Conservation (phyloP, 2,888 invertebrate genomes). For the Buathra laborator region DNA sequence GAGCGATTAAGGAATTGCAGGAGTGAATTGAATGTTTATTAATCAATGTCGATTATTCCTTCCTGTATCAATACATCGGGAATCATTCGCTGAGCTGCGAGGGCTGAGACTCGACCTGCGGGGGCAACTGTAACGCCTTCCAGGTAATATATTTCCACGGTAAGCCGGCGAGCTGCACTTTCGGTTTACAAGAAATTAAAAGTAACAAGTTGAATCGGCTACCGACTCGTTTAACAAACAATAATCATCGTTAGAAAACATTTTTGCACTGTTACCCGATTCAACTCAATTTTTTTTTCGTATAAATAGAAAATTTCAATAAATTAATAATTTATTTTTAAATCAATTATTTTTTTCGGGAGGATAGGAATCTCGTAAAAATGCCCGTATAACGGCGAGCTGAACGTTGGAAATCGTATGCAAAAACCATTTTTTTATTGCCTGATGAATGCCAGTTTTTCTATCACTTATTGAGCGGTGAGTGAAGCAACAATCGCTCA, state of each 20-base stretch:
- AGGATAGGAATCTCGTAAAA: background rate
- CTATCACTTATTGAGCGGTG: background rate
- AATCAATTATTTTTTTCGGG: no score
- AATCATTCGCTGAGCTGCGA: constrained; percentile 18
- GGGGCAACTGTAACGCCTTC: constrained; percentile 37
- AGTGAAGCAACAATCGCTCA: background rate
- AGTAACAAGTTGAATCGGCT: background rate
- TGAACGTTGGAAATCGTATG: background rate
- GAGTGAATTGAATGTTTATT: constrained; percentile 30
- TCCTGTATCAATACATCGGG: constrained; percentile 21
- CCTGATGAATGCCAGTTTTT: background rate
- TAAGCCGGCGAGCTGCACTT: background rate
- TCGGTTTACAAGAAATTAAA: background rate
- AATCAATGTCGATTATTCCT: constrained; percentile 33
- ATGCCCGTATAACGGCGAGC: background rate
- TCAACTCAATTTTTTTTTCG: no score
- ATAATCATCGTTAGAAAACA: background rate
- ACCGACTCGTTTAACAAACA: background rate
- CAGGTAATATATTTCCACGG: constrained; percentile 15
- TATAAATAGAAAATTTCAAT: no score
- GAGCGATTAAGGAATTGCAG: background rate
- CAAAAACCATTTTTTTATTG: background rate
- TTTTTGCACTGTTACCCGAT: background rate
- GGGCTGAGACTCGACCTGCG: constrained; percentile 22
- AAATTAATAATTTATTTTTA: no score